Percentiles rank a stretch among this genome's conserved stretches.
These are phyloP conservation scores for Rosalia funebris DNA, from an alignment of 2,888 invertebrate species.

Conservation along the genomic window DNA sequence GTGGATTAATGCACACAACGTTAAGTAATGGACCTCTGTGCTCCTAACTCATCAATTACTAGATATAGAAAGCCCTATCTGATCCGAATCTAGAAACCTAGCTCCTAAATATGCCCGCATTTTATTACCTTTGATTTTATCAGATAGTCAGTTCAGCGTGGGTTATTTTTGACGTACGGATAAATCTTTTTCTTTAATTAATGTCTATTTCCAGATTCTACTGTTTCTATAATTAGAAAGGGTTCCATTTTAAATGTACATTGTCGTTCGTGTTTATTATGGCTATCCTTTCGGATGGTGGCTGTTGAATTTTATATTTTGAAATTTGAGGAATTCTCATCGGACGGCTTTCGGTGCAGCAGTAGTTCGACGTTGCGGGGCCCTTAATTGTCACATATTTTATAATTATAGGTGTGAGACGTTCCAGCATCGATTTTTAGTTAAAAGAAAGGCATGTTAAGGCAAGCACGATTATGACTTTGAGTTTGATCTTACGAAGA, in stretches of 20 bases:
- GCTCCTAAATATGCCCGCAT: slow-evolving; percentile 61
- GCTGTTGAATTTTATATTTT: slow-evolving; percentile 2
- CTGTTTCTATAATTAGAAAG: slow-evolving; percentile 56
- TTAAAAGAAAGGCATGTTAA: too few relatives aligned
- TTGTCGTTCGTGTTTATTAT: slow-evolving; percentile 24
- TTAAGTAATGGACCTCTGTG: slow-evolving; percentile 55
- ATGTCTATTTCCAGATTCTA: slow-evolving; percentile 57
- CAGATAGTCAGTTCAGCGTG: slow-evolving; percentile 60
- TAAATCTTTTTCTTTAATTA: slow-evolving; percentile 64
- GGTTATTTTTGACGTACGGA: slow-evolving; percentile 62
- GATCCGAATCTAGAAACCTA: slow-evolving; percentile 44
- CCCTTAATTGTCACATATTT: too few relatives aligned
- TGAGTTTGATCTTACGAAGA: too few relatives aligned
- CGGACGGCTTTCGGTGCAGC: too few relatives aligned
- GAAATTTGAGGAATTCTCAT: slow-evolving; percentile 3
- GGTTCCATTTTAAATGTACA: slow-evolving; percentile 29
- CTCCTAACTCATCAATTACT: slow-evolving; percentile 52
- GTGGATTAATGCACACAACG: slow-evolving; percentile 51
- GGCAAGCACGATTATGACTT: too few relatives aligned
- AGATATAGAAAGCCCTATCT: slow-evolving; percentile 51
- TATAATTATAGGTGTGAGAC: too few relatives aligned
- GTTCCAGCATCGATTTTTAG: too few relatives aligned
- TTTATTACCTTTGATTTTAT: slow-evolving; percentile 63
- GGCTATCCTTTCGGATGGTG: neutral
- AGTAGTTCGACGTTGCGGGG: too few relatives aligned